A percentile compares a stretch with the other conserved stretches of the same genome.
Evolutionary conservation across 2,797 vertebrate genomes (phyloP).

Genomic region (Neosalanx taihuensis): DNA sequence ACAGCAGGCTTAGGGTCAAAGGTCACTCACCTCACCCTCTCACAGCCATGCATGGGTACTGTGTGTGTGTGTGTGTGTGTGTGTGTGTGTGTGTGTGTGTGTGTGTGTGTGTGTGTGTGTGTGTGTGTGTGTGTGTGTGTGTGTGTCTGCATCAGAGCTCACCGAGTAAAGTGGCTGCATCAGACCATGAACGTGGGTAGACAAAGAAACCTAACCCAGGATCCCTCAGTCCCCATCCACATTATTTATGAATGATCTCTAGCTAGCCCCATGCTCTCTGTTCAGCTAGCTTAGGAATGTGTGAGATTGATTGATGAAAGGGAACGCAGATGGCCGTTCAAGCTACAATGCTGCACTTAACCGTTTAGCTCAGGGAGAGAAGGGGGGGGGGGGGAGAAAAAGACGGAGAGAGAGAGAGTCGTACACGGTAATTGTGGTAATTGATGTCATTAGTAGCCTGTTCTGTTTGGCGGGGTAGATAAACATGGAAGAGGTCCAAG

Average conservation of each 20-base stretch:
- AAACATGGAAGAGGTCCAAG: slow-evolving; percentile 54
- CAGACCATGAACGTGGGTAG: slow-evolving; percentile 24
- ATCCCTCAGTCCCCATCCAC: slow-evolving; percentile 28
- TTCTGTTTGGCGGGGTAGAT: slow-evolving; percentile 57
- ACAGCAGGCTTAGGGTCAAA: slow-evolving; percentile 41
- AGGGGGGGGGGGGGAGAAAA: too few relatives aligned
- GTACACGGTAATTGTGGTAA: slow-evolving; percentile 50
- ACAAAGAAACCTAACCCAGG: slow-evolving; percentile 52
- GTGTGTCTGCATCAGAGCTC: slow-evolving; percentile 18
- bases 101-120: slow-evolving; percentile 4
- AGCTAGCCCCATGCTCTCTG: slow-evolving; percentile 26
- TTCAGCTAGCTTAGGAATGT: slow-evolving; percentile 59
- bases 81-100: slow-evolving; percentile 4
- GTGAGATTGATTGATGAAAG: slow-evolving; percentile 51
- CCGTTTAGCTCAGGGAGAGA: slow-evolving; percentile 48
- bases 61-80: slow-evolving; percentile 12
- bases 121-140: neutral
- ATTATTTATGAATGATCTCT: slow-evolving; percentile 64
- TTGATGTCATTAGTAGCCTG: slow-evolving; percentile 62
- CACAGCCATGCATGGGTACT: slow-evolving; percentile 31
- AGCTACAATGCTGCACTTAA: slow-evolving; percentile 44
- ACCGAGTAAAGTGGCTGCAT: slow-evolving; percentile 9
- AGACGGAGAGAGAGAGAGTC: slow-evolving; percentile 16
- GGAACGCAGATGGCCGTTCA: slow-evolving; percentile 58
- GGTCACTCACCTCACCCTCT: slow-evolving; percentile 43